Conservation (phyloP, 2,797 vertebrate genomes). For the Eospalax fontanierii region DNA sequence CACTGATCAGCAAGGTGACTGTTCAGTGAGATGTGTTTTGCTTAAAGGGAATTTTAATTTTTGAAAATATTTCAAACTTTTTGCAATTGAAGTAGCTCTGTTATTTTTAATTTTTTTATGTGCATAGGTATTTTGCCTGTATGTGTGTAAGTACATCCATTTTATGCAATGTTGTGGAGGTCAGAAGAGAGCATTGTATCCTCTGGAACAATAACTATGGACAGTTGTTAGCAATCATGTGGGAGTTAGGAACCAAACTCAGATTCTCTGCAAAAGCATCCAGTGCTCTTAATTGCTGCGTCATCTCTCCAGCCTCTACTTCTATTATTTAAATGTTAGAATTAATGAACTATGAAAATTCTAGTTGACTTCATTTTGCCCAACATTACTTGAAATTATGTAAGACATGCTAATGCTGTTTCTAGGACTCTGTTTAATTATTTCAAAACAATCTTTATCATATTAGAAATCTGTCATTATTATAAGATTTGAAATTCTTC, state of each 20-base stretch:
- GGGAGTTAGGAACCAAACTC: too few relatives aligned
- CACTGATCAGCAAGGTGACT: neutral
- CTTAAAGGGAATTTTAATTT: slow-evolving; percentile 48
- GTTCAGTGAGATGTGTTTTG: neutral
- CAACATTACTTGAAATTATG: slow-evolving; percentile 27
- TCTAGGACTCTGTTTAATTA: neutral
- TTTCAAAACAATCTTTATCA: slow-evolving; percentile 9
- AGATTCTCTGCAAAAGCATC: too few relatives aligned
- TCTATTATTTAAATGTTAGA: slow-evolving; percentile 30
- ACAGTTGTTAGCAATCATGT: too few relatives aligned
- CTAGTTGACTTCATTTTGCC: neutral
- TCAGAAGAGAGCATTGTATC: too few relatives aligned
- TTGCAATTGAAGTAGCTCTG: too few relatives aligned
- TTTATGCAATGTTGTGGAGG: too few relatives aligned
- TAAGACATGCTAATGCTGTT: neutral
- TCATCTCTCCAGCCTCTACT: too few relatives aligned
- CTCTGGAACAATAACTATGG: too few relatives aligned
- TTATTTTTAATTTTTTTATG: too few relatives aligned
- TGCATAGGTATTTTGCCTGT: too few relatives aligned
- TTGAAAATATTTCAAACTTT: slow-evolving; percentile 35
- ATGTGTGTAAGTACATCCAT: too few relatives aligned
- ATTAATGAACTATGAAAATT: neutral
- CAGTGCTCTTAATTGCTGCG: too few relatives aligned
- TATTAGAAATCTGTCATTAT: neutral
- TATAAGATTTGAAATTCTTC: neutral